These are phyloP conservation scores for Drosophila novamexicana DNA, from an alignment of 1,140 invertebrate genomes.

Conservation along the genomic window DNA sequence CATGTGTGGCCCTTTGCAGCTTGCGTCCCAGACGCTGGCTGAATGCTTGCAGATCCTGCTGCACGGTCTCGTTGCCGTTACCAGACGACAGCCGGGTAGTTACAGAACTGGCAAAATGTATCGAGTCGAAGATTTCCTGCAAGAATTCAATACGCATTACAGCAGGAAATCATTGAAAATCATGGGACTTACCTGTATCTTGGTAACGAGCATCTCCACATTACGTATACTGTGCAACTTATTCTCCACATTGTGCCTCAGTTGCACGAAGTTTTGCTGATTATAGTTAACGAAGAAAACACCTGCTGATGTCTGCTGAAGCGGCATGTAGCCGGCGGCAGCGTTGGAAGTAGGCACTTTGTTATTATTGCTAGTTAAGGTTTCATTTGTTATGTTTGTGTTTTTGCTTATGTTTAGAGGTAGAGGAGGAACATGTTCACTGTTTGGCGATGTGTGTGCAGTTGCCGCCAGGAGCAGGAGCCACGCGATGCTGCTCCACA, in stretches of 20 bases:
- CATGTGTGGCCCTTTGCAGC: constrained; percentile 82
- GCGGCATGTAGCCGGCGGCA: constrained; percentile 55
- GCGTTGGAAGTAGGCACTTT: constrained; percentile 69
- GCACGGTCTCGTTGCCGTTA: constrained; percentile 53
- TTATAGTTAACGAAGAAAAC: constrained; percentile 73
- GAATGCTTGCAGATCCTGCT: constrained; percentile 81
- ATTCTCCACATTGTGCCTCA: constrained; percentile 71
- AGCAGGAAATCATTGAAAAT: neutral
- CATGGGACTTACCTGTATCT: constrained; percentile 85
- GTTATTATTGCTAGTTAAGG: constrained; percentile 66
- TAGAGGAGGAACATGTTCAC: constrained; percentile 57
- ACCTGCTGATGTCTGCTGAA: constrained; percentile 70
- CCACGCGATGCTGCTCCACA: constrained; percentile 39
- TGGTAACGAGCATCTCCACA: constrained; percentile 86
- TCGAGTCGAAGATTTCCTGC: constrained; percentile 85
- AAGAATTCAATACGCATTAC: neutral
- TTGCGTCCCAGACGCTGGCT: constrained; percentile 83
- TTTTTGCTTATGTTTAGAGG: constrained; percentile 48
- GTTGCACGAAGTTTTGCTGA: constrained; percentile 76
- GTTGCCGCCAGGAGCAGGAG: constrained; percentile 39
- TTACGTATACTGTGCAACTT: constrained; percentile 84
- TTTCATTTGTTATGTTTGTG: constrained; percentile 59
- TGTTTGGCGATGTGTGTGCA: constrained; percentile 33
- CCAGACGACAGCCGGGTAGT: constrained; percentile 18
- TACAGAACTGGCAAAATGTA: constrained; percentile 72